phyloP scores from a whole-genome alignment of 1,140 invertebrate genomes.

The Fopius arisanus region DNA sequence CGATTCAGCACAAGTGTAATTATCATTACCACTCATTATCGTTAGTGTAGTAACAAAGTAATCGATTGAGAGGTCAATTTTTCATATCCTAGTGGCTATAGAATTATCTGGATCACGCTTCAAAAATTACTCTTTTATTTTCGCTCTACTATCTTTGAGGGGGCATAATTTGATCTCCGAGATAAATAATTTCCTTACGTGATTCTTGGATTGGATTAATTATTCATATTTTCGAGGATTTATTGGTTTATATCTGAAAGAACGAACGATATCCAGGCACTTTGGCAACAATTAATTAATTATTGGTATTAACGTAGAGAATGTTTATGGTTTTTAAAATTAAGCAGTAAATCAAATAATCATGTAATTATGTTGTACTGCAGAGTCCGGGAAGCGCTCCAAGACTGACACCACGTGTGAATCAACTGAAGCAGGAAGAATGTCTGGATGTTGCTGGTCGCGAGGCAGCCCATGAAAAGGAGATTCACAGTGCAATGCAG shows the following conservation, averaged over 20 bases:
- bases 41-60: slow-evolving; percentile 17
- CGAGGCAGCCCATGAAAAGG: slow-evolving; percentile 88
- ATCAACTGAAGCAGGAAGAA: slow-evolving; percentile 87
- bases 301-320: too few species aligned
- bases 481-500: slow-evolving; percentile 86
- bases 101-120: not conserved
- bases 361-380: slow-evolving; percentile 26
- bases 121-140: not conserved
- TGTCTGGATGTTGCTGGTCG: slow-evolving; percentile 82
- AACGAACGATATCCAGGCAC: too few species aligned
- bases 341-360: slow-evolving; percentile 16
- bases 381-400: slow-evolving; percentile 67
- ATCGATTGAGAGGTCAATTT: not conserved
- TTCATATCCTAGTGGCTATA: too few species aligned
- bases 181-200: too few species aligned
- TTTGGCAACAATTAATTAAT: too few species aligned
- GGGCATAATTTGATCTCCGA: too few species aligned
- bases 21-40: slow-evolving; percentile 32
- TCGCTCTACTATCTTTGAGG: not conserved
- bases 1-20: slow-evolving; percentile 87
- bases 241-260: too few species aligned
- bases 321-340: too few species aligned
- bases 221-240: too few species aligned
- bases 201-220: too few species aligned
- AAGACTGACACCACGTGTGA: slow-evolving; percentile 81